These are phyloP conservation scores for Notodonta dromedarius DNA, from an alignment of 2,888 invertebrate genomes.

Conservation along the genomic window DNA sequence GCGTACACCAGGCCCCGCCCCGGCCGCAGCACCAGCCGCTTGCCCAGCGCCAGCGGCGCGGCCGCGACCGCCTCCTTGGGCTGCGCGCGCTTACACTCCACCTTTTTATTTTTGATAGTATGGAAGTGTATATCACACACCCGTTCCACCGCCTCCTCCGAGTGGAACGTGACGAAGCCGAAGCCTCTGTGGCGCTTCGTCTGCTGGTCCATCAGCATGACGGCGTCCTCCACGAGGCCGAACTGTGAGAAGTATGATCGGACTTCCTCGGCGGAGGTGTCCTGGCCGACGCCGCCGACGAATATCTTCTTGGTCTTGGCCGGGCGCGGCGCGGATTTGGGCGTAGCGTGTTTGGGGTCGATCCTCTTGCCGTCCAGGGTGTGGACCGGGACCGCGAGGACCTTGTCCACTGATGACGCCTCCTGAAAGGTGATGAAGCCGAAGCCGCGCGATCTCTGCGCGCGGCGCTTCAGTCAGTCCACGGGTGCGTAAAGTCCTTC, in stretches of 20 bases:
- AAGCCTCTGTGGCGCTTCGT: constrained; percentile 96
- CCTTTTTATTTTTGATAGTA: constrained; percentile 95
- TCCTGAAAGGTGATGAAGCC: constrained; percentile 97
- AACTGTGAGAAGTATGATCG: constrained; percentile 96
- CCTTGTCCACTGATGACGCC: constrained; percentile 95
- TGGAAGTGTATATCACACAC: constrained; percentile 98
- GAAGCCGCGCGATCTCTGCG: constrained; percentile 96
- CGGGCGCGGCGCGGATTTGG: constrained; percentile 94
- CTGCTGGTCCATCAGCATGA: constrained; percentile 97
- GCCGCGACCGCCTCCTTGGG: constrained; percentile 93
- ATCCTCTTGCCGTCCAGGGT: constrained; percentile 97
- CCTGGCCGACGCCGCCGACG: constrained; percentile 96
- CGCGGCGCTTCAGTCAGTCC: constrained; percentile 60
- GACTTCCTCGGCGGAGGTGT: constrained; percentile 95
- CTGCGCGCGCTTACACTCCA: constrained; percentile 96
- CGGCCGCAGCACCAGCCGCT: constrained; percentile 89
- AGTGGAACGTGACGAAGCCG: constrained; percentile 96
- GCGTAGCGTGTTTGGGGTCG: constrained; percentile 97
- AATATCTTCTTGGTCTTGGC: constrained; percentile 97
- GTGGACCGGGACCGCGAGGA: constrained; percentile 95
- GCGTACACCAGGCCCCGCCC: constrained; percentile 86
- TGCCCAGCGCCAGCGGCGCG: constrained; percentile 87
- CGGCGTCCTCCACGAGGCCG: constrained; percentile 95
- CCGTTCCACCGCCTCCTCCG: constrained; percentile 95
- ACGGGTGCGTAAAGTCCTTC: neutral